Evolutionary conservation across 2,113 vertebrate species (phyloP).

Genomic region (Eira barbara): DNA sequence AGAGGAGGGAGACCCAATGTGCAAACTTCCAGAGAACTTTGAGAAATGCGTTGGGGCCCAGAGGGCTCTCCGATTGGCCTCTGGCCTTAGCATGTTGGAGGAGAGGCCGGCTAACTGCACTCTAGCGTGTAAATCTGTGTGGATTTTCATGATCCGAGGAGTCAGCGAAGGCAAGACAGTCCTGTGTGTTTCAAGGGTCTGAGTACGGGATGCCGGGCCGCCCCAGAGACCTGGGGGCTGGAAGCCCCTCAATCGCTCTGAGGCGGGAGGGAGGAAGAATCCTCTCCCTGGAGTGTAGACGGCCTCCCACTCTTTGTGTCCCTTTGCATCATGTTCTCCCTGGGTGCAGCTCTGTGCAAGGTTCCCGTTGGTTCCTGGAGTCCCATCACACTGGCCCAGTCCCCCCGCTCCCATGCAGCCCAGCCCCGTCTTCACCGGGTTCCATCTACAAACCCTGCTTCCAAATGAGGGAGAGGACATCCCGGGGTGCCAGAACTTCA

Average conservation of each 20-base stretch:
- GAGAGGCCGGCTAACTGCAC: neutral
- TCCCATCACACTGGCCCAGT: neutral
- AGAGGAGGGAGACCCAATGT: accelerated
- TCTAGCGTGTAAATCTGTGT: neutral
- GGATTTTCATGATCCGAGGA: neutral
- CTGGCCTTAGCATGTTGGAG: no score
- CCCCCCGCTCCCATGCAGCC: neutral
- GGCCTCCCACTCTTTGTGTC: neutral
- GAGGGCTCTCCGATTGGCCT: neutral
- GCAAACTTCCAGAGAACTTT: neutral
- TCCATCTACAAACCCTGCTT: neutral
- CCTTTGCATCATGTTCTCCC: neutral
- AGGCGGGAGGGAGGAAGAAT: neutral
- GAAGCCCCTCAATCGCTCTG: neutral
- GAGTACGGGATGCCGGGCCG: neutral
- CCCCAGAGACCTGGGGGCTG: neutral
- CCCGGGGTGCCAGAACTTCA: neutral
- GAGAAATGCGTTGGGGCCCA: neutral
- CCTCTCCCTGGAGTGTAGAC: neutral
- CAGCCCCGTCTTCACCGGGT: neutral
- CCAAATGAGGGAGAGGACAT: neutral
- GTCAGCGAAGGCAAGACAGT: neutral
- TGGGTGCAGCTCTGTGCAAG: neutral
- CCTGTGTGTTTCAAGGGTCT: neutral
- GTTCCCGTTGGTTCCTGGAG: neutral